These are phyloP conservation scores for Zaprionus inermis DNA, from an alignment of 1,140 invertebrate genomes.

Conservation along the genomic window DNA sequence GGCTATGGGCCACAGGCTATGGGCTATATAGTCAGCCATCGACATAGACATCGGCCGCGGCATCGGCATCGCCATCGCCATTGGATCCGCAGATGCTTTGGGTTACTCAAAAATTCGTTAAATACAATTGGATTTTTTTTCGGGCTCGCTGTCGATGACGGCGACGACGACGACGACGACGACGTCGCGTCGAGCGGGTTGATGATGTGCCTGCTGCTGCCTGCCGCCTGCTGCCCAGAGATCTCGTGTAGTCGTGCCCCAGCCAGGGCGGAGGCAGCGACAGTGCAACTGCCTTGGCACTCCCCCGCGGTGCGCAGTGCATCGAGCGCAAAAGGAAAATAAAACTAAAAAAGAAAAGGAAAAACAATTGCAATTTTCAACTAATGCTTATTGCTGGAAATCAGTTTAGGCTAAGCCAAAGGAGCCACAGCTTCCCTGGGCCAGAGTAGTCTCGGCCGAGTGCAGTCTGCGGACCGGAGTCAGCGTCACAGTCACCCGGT, in stretches of 20 bases:
- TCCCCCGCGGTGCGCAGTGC: conserved; percentile 70
- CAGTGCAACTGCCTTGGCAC: conserved; percentile 35
- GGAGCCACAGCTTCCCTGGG: conserved; percentile 51
- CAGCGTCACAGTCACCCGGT: conserved; percentile 73
- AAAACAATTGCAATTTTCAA: conserved; percentile 83
- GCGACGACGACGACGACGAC: too few species aligned
- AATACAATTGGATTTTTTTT: conserved; percentile 77
- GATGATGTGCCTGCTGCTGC: conserved; percentile 77
- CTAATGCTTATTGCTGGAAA: conserved; percentile 84
- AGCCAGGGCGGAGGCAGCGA: conserved; percentile 10
- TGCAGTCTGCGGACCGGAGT: conserved; percentile 35
- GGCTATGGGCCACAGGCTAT: conserved; percentile 9
- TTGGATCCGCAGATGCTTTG: conserved; percentile 43
- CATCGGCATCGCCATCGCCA: conserved; percentile 41
- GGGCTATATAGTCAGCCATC: not conserved
- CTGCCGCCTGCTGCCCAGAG: conserved; percentile 61
- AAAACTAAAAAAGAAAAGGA: conserved; percentile 30
- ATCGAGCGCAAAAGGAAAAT: not conserved
- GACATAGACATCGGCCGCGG: conserved; percentile 21
- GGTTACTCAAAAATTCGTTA: conserved; percentile 75
- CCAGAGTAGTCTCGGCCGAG: not conserved
- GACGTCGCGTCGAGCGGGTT: conserved; percentile 59
- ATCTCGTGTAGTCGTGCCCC: conserved; percentile 69
- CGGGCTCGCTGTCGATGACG: conserved; percentile 46
- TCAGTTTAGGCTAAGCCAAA: conserved; percentile 80